A percentile compares a stretch with the other conserved stretches of the same genome.
phyloP scores from a whole-genome alignment of 1,140 invertebrate species.

The Rhizoglyphus robini region DNA sequence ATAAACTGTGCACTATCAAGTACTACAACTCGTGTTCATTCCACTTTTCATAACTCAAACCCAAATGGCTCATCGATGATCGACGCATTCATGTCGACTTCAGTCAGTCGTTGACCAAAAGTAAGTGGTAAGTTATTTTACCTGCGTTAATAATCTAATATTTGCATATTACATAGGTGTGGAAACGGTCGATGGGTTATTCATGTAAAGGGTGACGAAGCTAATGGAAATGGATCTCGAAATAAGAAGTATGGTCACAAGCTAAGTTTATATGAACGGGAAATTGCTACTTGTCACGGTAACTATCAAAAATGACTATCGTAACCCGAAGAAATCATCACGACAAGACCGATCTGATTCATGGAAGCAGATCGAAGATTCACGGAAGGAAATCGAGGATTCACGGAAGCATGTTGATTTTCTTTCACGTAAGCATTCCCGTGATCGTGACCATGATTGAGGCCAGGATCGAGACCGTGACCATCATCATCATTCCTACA shows the following conservation, averaged over 20 bases:
- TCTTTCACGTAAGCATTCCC: too few species aligned
- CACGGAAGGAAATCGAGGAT: too few species aligned
- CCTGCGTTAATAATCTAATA: not conserved
- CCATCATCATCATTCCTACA: not conserved
- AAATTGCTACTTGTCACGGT: not conserved
- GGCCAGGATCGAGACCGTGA: too few species aligned
- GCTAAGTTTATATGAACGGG: not conserved
- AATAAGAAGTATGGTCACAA: not conserved
- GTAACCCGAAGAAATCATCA: not conserved
- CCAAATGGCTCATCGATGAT: slow-evolving; percentile 95
- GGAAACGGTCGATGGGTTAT: slow-evolving; percentile 17
- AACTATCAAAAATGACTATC: not conserved
- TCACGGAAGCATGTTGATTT: too few species aligned
- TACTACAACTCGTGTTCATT: slow-evolving; percentile 96
- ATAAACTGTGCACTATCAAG: slow-evolving; percentile 96
- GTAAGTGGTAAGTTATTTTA: slow-evolving; percentile 52
- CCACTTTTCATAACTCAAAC: slow-evolving; percentile 95
- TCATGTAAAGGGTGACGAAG: not conserved
- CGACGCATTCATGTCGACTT: slow-evolving; percentile 98
- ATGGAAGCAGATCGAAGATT: too few species aligned
- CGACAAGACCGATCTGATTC: too few species aligned
- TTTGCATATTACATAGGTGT: not conserved
- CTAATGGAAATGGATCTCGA: not conserved
- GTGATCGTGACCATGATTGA: too few species aligned
- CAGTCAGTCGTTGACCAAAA: slow-evolving; percentile 90